Conservation (phyloP, 2,888 invertebrate species). For the Drosophila algonquin region DNA sequence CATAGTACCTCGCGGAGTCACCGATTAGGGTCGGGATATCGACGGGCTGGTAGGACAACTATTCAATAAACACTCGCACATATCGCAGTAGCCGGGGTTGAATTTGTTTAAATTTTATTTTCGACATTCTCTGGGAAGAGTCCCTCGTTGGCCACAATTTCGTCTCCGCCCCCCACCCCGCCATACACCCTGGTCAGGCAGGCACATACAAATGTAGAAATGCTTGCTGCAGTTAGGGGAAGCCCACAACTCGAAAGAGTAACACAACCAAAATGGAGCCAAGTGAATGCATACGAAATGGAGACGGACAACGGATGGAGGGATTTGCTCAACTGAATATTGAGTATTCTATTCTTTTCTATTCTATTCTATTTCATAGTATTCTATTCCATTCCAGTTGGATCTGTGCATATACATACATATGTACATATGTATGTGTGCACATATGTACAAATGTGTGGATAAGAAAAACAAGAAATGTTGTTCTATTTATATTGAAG, state of each 20-base stretch:
- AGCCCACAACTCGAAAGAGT: not conserved
- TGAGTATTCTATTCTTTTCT: constrained; percentile 65
- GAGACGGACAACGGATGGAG: constrained; percentile 68
- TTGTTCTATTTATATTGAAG: constrained; percentile 60
- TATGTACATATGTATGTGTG: not conserved
- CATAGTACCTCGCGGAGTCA: constrained; percentile 1
- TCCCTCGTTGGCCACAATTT: constrained; percentile 46
- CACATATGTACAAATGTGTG: constrained; percentile 42
- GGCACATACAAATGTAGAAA: constrained; percentile 9
- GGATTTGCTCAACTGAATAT: constrained; percentile 79
- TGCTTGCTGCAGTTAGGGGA: constrained; percentile 14
- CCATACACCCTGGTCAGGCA: not conserved
- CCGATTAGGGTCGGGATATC: constrained; percentile 13
- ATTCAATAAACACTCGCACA: constrained; percentile 52
- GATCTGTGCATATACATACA: not conserved
- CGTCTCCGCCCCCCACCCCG: not conserved
- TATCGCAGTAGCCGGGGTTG: constrained; percentile 14
- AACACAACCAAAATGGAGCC: constrained; percentile 40
- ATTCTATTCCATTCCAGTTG: constrained; percentile 53
- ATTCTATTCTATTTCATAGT: constrained; percentile 52
- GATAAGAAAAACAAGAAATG: constrained; percentile 56
- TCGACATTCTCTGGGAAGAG: constrained; percentile 54
- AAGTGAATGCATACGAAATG: constrained; percentile 70
- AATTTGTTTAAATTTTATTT: constrained; percentile 68
- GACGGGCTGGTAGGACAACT: constrained; percentile 23